A percentile compares a stretch with the other conserved stretches of the same genome.
Evolutionary conservation across 2,888 invertebrate species (phyloP).

Genomic region (Carpatolechia fugitivella): DNA sequence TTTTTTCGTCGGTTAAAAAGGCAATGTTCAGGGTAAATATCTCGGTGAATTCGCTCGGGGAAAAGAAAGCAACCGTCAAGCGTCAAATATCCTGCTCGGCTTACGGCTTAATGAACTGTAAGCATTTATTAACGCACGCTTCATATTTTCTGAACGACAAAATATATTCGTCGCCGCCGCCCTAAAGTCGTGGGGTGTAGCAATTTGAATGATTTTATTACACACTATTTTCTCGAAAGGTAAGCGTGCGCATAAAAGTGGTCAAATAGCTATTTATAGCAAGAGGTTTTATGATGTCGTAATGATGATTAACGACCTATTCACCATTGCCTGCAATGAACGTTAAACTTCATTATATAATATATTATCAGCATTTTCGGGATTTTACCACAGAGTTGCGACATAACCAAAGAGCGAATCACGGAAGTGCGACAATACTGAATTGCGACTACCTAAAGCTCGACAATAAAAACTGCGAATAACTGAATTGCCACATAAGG

Average conservation of each 20-base stretch:
- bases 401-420: too few relatives aligned
- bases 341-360: slow-evolving; percentile 13
- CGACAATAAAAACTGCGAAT: too few relatives aligned
- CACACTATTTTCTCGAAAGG: slow-evolving; percentile 9
- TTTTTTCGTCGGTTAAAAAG: background rate
- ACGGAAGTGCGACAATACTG: too few relatives aligned
- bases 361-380: background rate
- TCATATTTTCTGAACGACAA: slow-evolving; percentile 19
- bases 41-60: background rate
- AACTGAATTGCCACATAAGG: too few relatives aligned
- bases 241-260: slow-evolving; percentile 22
- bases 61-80: background rate
- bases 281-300: slow-evolving; percentile 22
- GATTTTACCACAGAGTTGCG: background rate
- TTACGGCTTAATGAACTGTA: slow-evolving; percentile 36
- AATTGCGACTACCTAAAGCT: too few relatives aligned
- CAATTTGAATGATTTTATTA: slow-evolving; percentile 20
- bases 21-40: background rate
- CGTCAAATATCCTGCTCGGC: slow-evolving; percentile 18
- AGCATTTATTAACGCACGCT: slow-evolving; percentile 20
- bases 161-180: background rate
- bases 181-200: slow-evolving; percentile 1
- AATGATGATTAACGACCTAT: slow-evolving; percentile 29
- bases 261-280: slow-evolving; percentile 25
- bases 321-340: slow-evolving; percentile 13